Evolutionary conservation across 2,888 invertebrate genomes (phyloP).

Genomic region (Tachina lurida): DNA sequence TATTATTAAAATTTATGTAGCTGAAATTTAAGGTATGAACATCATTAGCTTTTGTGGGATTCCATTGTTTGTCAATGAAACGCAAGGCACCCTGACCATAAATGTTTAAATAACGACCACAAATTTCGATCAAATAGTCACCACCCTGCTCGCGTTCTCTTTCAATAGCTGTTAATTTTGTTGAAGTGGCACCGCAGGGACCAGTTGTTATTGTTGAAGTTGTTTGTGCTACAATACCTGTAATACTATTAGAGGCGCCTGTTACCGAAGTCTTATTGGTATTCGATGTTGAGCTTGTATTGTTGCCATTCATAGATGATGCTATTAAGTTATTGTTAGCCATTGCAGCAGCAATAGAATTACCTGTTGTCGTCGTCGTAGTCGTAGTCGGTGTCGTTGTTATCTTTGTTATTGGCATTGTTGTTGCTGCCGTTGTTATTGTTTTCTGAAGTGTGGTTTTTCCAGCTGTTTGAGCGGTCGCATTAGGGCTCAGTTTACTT

Average conservation of each 20-base stretch:
- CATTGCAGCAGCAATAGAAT: slow-evolving; percentile 32
- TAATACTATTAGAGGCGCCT: slow-evolving; percentile 66
- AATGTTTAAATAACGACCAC: slow-evolving; percentile 91
- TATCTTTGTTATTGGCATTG: slow-evolving; percentile 43
- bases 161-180: slow-evolving; percentile 76
- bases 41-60: slow-evolving; percentile 88
- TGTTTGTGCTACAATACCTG: slow-evolving; percentile 35
- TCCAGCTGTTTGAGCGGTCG: slow-evolving; percentile 65
- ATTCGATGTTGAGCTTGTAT: slow-evolving; percentile 72
- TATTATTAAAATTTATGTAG: slow-evolving; percentile 93
- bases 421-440: slow-evolving; percentile 52
- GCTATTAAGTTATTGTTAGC: slow-evolving; percentile 58
- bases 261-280: slow-evolving; percentile 71
- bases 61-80: slow-evolving; percentile 92
- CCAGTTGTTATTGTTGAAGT: slow-evolving; percentile 43
- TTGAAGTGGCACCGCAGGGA: slow-evolving; percentile 58
- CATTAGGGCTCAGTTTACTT: slow-evolving; percentile 68
- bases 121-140: slow-evolving; percentile 95
- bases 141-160: slow-evolving; percentile 85
- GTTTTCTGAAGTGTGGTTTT: slow-evolving; percentile 65
- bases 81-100: slow-evolving; percentile 94
- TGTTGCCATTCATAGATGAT: slow-evolving; percentile 57
- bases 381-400: slow-evolving; percentile 49
- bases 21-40: slow-evolving; percentile 93
- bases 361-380: slow-evolving; percentile 61